Conservation (phyloP, 2,888 invertebrate genomes). For the Chrysotoxum bicinctum region DNA sequence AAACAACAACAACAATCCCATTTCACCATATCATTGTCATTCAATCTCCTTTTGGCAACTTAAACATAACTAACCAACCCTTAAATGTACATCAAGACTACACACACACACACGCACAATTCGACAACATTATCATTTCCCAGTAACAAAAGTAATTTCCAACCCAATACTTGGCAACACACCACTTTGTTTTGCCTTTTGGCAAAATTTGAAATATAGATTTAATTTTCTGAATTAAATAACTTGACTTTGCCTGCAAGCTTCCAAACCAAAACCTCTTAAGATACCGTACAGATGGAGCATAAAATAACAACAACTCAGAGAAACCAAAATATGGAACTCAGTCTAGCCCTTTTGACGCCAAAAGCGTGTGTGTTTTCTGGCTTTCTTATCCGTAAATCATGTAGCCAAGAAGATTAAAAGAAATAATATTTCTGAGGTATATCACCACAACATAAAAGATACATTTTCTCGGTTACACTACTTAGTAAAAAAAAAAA, state of each 20-base stretch:
- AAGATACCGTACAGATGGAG: slow-evolving; percentile 27
- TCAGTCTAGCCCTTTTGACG: slow-evolving; percentile 46
- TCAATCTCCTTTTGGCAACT: neutral
- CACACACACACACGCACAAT: neutral
- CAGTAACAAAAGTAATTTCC: slow-evolving; percentile 7
- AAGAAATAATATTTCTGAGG: neutral
- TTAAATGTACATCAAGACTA: slow-evolving; percentile 2
- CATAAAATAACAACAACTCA: neutral
- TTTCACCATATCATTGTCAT: slow-evolving; percentile 18
- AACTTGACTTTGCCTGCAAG: slow-evolving; percentile 12
- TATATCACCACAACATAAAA: slow-evolving; percentile 26
- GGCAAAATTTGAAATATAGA: slow-evolving; percentile 34
- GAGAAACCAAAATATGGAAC: neutral
- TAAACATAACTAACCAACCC: neutral
- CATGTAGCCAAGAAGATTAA: slow-evolving; percentile 6
- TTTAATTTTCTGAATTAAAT: slow-evolving; percentile 49
- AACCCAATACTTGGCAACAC: slow-evolving; percentile 19
- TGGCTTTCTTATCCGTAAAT: neutral
- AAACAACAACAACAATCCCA: neutral
- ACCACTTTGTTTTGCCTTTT: slow-evolving; percentile 19
- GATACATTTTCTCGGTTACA: neutral
- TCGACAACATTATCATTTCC: neutral
- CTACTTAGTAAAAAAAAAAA: slow-evolving; percentile 9
- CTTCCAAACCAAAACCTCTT: neutral
- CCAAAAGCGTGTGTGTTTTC: slow-evolving; percentile 31